phyloP scores from a whole-genome alignment of 2,113 vertebrate species.

The Leptocoma aspasia region DNA sequence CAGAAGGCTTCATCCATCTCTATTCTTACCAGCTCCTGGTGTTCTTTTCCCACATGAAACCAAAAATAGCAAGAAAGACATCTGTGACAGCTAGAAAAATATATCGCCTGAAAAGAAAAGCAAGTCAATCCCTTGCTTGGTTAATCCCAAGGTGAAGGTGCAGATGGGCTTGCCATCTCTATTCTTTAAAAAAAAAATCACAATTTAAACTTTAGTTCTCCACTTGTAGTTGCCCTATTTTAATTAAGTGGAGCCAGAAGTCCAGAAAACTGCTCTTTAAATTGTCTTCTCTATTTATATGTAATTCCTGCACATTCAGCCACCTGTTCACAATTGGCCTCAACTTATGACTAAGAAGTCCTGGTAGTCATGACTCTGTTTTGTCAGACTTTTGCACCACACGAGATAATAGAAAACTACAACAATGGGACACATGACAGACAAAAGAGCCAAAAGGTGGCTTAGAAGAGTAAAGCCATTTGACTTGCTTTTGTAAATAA shows the following conservation, averaged over 20 bases:
- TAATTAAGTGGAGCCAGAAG: neutral
- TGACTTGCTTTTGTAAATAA: neutral
- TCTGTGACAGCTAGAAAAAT: neutral
- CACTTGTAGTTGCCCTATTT: neutral
- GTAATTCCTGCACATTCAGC: neutral
- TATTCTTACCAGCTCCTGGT: neutral
- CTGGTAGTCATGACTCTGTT: neutral
- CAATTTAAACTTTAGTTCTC: neutral
- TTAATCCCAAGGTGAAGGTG: neutral
- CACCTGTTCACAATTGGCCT: neutral
- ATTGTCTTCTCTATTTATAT: neutral
- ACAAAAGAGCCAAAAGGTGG: neutral
- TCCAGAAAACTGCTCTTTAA: neutral
- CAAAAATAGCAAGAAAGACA: neutral
- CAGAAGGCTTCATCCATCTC: neutral
- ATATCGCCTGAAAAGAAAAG: neutral
- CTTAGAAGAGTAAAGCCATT: neutral
- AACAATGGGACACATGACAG: neutral
- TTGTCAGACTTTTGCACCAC: neutral
- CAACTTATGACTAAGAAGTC: neutral
- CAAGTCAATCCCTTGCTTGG: neutral
- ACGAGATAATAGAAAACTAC: neutral
- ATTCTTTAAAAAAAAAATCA: neutral
- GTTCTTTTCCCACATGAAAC: neutral
- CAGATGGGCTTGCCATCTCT: neutral